A percentile compares a stretch with the other conserved stretches of the same genome.
phyloP scores from a whole-genome alignment of 2,888 invertebrate species.

The Hetaerina titia region DNA sequence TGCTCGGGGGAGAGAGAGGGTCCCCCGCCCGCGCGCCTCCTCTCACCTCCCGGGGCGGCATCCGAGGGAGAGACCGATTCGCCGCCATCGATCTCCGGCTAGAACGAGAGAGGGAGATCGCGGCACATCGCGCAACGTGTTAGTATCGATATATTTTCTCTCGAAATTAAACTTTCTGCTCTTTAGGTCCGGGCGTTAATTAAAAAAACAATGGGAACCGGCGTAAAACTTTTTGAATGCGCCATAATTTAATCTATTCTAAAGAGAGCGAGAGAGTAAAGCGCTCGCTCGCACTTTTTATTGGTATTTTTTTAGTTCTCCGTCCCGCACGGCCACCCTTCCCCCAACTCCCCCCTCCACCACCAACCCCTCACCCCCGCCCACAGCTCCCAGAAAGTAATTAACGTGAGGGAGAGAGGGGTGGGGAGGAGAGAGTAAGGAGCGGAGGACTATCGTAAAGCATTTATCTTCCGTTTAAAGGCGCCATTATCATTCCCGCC shows the following conservation, averaged over 20 bases:
- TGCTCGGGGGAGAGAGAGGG: too few species aligned
- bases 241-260: not conserved
- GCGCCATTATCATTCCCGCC: slow-evolving; percentile 61
- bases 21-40: not conserved
- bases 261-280: not conserved
- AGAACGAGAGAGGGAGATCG: not conserved
- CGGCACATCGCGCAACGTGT: not conserved
- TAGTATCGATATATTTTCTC: not conserved
- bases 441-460: slow-evolving; percentile 41
- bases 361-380: not conserved
- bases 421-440: not conserved
- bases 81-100: not conserved
- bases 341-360: not conserved
- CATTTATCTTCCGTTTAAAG: slow-evolving; percentile 67
- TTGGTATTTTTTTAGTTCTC: not conserved
- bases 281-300: not conserved
- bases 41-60: not conserved
- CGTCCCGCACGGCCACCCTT: not conserved
- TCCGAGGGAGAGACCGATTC: not conserved
- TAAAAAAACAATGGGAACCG: not conserved
- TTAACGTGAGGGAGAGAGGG: slow-evolving; percentile 4
- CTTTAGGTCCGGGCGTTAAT: slow-evolving; percentile 2
- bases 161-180: not conserved
- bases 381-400: slow-evolving; percentile 37
- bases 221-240: not conserved